Conservation (phyloP, 2,797 vertebrate species). For the Ibycter americanus region DNA sequence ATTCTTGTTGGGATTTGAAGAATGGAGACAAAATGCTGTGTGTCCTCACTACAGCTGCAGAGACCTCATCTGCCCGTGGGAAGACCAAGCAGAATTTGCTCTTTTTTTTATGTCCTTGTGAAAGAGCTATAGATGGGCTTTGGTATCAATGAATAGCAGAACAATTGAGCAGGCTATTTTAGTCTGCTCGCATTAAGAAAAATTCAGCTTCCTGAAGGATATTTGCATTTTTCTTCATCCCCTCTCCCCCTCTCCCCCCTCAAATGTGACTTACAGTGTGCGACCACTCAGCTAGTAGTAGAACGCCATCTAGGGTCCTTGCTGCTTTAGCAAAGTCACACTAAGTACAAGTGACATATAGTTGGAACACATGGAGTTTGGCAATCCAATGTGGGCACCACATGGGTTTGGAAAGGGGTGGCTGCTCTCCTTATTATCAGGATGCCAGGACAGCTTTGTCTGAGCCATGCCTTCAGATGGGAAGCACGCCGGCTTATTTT, state of each 20-base stretch:
- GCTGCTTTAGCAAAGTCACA: accelerated
- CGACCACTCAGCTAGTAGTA: neutral
- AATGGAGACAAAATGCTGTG: neutral
- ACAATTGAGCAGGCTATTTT: neutral
- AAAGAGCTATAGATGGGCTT: neutral
- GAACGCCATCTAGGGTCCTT: neutral
- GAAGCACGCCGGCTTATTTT: neutral
- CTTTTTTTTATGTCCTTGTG: neutral
- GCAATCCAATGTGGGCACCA: accelerated
- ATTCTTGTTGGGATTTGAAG: neutral
- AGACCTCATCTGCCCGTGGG: neutral
- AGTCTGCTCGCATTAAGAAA: neutral
- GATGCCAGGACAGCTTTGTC: neutral
- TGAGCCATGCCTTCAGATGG: neutral
- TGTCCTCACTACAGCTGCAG: neutral
- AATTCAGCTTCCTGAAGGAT: neutral
- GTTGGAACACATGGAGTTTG: neutral
- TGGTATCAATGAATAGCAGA: neutral
- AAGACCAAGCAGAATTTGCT: neutral
- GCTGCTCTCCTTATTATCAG: accelerated
- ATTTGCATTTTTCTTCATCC: neutral
- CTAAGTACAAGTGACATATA: accelerated
- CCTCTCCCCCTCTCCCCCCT: neutral
- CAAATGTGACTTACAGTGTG: neutral
- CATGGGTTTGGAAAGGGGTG: neutral